These are phyloP conservation scores for Megalurothrips usitatus DNA, from an alignment of 2,888 invertebrate species.

Conservation along the genomic window DNA sequence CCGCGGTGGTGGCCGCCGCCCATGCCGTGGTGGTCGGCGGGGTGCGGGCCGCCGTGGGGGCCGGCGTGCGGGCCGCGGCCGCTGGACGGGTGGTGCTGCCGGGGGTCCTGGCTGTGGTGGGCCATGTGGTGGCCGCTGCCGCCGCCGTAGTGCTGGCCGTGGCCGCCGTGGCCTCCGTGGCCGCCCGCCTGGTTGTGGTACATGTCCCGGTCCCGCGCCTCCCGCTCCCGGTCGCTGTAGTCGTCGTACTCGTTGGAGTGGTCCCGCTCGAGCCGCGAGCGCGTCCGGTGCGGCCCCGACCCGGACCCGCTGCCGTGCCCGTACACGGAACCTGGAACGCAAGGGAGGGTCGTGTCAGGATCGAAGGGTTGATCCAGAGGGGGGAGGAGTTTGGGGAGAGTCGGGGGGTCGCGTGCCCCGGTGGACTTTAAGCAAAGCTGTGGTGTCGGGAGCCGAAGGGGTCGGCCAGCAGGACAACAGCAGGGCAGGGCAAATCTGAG, in stretches of 20 bases:
- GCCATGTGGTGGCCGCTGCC: constrained; percentile 34
- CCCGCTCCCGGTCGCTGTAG: constrained; percentile 43
- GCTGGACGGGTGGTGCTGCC: constrained; percentile 28
- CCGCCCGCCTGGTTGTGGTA: constrained; percentile 39
- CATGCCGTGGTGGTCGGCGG: constrained; percentile 48
- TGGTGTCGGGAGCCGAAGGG: too few species aligned
- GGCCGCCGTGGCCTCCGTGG: constrained; percentile 46
- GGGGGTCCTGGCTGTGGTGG: constrained; percentile 37
- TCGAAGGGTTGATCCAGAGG: background rate
- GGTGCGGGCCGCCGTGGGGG: constrained; percentile 32
- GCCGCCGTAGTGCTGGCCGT: constrained; percentile 35
- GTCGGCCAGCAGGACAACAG: too few species aligned
- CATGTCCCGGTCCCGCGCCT: background rate
- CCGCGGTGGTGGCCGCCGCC: constrained; percentile 48
- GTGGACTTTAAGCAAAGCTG: too few species aligned
- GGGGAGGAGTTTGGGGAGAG: too few species aligned
- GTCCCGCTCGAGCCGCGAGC: constrained; percentile 44
- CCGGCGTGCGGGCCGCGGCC: constrained; percentile 28
- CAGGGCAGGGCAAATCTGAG: too few species aligned
- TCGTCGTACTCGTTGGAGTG: constrained; percentile 53
- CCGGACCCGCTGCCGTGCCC: constrained; percentile 48
- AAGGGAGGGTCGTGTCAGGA: background rate
- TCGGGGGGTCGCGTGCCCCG: too few species aligned
- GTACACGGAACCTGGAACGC: constrained; percentile 42
- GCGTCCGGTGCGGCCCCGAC: constrained; percentile 26